phyloP scores from a whole-genome alignment of 2,888 invertebrate genomes.

The Prosapia bicincta region DNA sequence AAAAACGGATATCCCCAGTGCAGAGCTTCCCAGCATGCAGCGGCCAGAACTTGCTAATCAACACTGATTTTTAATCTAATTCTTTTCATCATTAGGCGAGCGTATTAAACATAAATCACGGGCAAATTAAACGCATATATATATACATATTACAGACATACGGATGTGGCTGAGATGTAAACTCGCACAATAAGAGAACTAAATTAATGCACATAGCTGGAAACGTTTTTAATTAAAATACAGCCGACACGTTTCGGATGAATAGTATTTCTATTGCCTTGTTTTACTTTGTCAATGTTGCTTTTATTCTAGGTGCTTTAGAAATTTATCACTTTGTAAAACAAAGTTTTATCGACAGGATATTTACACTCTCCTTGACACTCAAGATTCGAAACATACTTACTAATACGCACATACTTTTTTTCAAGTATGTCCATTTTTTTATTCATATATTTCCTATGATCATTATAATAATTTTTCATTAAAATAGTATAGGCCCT shows the following conservation, averaged over 20 bases:
- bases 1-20: slow-evolving; percentile 17
- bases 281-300: not conserved
- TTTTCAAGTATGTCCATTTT: no score
- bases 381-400: no score
- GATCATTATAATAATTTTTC: no score
- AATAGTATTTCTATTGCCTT: not conserved
- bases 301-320: no score
- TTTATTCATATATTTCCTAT: no score
- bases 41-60: not conserved
- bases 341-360: no score
- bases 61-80: not conserved
- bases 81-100: not conserved
- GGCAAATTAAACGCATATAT: not conserved
- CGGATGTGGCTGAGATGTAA: not conserved
- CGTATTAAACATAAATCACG: not conserved
- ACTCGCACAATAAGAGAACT: not conserved
- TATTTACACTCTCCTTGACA: no score
- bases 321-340: no score
- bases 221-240: not conserved
- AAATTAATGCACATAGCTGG: not conserved
- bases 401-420: no score
- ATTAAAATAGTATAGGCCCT: no score
- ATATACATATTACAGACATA: not conserved
- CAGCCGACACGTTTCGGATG: not conserved
- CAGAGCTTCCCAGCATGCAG: not conserved